Evolutionary conservation across 2,797 vertebrate genomes (phyloP).

Genomic region (Myotis daubentonii): DNA sequence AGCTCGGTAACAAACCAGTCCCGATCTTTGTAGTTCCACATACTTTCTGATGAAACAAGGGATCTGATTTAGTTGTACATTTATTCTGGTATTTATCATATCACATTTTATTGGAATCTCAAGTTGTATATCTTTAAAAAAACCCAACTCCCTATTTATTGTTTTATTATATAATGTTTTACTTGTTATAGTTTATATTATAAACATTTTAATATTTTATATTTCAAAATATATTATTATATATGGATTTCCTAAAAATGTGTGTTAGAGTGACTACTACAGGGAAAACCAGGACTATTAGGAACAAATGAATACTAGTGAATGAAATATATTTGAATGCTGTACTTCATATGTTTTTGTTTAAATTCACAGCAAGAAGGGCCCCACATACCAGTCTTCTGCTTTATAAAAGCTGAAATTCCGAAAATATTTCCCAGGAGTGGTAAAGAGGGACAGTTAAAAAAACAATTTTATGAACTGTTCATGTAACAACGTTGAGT

Average conservation of each 20-base stretch:
- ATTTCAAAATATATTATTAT: neutral
- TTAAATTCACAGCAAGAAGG: neutral
- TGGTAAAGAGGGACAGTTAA: neutral
- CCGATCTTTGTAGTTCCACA: neutral
- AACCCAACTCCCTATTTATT: neutral
- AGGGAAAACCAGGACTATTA: neutral
- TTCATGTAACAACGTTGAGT: neutral
- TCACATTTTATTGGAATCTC: neutral
- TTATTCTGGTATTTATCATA: constrained; percentile 50
- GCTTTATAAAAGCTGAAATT: neutral
- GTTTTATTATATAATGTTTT: neutral
- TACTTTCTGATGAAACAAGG: constrained; percentile 22
- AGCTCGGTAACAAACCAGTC: neutral
- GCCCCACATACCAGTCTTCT: neutral
- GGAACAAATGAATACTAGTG: neutral
- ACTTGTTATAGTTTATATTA: neutral
- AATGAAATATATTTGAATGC: neutral
- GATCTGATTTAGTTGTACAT: neutral
- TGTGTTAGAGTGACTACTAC: neutral
- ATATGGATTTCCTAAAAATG: neutral
- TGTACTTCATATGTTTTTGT: neutral
- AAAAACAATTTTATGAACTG: neutral
- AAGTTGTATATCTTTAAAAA: neutral
- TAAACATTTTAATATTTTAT: neutral
- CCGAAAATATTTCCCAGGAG: neutral